A percentile compares a stretch with the other conserved stretches of the same genome.
Conservation (phyloP, 2,797 vertebrate genomes). For the Pyrrhura leucotis region DNA sequence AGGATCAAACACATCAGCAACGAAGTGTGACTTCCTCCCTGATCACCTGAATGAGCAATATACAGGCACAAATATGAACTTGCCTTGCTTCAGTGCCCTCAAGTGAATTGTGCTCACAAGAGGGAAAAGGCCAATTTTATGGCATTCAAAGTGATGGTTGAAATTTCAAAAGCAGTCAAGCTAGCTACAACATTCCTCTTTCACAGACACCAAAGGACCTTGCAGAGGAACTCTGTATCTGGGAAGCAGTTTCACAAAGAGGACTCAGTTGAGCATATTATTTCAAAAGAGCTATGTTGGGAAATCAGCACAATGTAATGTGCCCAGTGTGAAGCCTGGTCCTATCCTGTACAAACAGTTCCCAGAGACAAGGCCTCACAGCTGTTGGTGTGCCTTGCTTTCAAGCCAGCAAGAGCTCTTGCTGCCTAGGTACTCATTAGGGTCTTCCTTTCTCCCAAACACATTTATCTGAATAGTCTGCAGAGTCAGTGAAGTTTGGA, state of each 20-base stretch:
- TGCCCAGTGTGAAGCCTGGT: neutral
- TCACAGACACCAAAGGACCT: neutral
- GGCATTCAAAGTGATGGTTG: neutral
- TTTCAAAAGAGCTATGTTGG: neutral
- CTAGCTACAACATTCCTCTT: neutral
- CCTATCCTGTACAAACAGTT: neutral
- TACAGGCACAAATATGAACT: constrained; percentile 31
- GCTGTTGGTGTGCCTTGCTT: neutral
- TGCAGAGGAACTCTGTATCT: neutral
- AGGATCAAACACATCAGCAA: neutral
- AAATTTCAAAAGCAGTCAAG: constrained; percentile 28
- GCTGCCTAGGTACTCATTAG: neutral
- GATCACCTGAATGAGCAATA: constrained; percentile 37
- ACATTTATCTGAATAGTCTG: neutral
- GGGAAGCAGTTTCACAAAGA: neutral
- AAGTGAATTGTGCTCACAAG: constrained; percentile 11
- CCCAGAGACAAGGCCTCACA: neutral
- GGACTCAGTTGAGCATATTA: neutral
- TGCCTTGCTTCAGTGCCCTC: constrained; percentile 17
- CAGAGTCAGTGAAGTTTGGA: neutral
- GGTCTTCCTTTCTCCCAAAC: neutral
- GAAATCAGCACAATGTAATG: neutral
- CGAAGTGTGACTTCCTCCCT: neutral
- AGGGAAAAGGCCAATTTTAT: constrained; percentile 35
- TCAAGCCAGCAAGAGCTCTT: neutral